These are phyloP conservation scores for Ceyx margarethae DNA, from an alignment of 2,113 vertebrate genomes.

Conservation along the genomic window DNA sequence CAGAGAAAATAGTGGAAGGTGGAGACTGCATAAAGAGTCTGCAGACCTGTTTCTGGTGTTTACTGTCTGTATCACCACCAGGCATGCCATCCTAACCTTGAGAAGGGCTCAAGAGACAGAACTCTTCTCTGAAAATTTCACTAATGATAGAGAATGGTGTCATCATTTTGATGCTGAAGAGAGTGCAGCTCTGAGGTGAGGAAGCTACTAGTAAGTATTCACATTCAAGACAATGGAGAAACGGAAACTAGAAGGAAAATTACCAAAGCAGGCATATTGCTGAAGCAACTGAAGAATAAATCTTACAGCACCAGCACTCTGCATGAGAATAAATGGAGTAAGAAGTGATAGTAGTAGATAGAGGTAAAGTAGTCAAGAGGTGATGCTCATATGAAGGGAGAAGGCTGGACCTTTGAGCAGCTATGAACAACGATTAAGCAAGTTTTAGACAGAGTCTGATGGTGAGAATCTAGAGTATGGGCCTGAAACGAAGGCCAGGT, in stretches of 20 bases:
- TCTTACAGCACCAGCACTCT: background rate
- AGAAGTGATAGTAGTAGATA: too few relatives aligned
- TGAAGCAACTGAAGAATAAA: background rate
- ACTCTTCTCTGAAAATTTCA: background rate
- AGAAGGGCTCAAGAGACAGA: background rate
- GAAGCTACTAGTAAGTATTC: background rate
- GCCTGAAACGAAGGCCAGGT: background rate
- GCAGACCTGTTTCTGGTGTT: background rate
- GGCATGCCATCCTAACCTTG: background rate
- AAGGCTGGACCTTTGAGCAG: background rate
- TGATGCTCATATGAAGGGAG: background rate
- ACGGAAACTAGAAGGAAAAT: background rate
- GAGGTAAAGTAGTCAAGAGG: background rate
- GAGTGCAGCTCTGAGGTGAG: accelerated
- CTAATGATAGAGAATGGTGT: background rate
- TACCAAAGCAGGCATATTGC: background rate
- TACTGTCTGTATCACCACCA: background rate
- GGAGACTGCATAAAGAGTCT: background rate
- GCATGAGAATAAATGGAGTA: background rate
- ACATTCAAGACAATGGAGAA: background rate
- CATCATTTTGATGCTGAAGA: background rate
- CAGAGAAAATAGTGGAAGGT: background rate
- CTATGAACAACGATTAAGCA: accelerated
- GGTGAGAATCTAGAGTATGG: background rate
- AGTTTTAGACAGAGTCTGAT: background rate